Percentiles rank a stretch among this genome's conserved stretches.
These are phyloP conservation scores for Euura lappo DNA, from an alignment of 1,140 invertebrate species.

Conservation along the genomic window DNA sequence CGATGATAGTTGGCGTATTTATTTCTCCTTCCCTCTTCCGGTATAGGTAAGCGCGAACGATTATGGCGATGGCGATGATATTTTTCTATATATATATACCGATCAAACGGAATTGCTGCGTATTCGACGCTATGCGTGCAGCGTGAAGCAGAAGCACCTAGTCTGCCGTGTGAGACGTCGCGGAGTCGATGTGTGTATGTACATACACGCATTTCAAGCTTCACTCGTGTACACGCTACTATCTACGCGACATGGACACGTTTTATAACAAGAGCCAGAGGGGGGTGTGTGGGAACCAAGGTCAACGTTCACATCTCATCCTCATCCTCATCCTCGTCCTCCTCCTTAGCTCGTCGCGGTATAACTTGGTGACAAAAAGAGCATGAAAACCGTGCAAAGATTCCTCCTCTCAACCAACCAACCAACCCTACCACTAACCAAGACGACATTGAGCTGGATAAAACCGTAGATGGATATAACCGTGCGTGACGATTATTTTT, in stretches of 20 bases:
- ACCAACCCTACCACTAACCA: neutral
- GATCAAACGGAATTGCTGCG: neutral
- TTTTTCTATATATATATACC: neutral
- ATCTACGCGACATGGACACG: too few relatives aligned
- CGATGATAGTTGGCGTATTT: neutral
- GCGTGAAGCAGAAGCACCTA: too few relatives aligned
- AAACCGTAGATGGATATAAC: too few relatives aligned
- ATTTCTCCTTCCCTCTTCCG: neutral
- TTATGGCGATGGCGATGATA: too few relatives aligned
- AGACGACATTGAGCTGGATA: neutral
- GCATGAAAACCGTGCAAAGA: neutral
- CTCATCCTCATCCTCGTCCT: too few relatives aligned
- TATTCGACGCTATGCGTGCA: too few relatives aligned
- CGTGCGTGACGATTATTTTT: too few relatives aligned
- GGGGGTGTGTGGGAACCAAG: neutral
- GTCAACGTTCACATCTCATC: neutral
- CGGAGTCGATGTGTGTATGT: too few relatives aligned
- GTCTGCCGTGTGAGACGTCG: too few relatives aligned
- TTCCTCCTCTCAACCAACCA: neutral
- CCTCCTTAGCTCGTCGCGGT: too few relatives aligned
- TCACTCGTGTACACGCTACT: too few relatives aligned
- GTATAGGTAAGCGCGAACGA: neutral
- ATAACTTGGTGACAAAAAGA: neutral
- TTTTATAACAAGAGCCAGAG: neutral
- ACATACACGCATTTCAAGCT: too few relatives aligned